Conservation (phyloP, 2,888 invertebrate genomes). For the Euzetes globulus region DNA sequence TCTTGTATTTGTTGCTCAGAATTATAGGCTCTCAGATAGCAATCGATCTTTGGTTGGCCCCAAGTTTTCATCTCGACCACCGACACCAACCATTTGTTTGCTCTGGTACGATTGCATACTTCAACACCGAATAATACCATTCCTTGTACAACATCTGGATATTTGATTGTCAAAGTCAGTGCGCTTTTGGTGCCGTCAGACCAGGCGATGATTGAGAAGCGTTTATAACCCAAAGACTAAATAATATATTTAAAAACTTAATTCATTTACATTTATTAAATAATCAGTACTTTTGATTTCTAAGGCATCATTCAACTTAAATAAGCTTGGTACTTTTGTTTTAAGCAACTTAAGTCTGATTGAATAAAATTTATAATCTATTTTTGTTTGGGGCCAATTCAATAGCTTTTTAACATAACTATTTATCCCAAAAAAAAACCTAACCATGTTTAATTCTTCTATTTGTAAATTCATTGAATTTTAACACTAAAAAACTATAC, state of each 20-base stretch:
- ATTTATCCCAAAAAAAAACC: too few relatives aligned
- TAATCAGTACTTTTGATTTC: too few relatives aligned
- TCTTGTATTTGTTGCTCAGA: background rate
- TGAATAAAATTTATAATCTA: too few relatives aligned
- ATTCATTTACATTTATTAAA: background rate
- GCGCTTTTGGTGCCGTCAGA: constrained; percentile 48
- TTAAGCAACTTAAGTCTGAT: too few relatives aligned
- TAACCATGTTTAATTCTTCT: too few relatives aligned
- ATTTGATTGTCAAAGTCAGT: constrained; percentile 46
- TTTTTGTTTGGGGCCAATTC: too few relatives aligned
- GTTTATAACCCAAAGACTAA: constrained; percentile 4
- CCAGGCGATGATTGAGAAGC: constrained; percentile 47
- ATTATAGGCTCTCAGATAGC: background rate
- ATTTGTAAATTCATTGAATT: too few relatives aligned
- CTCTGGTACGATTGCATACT: background rate
- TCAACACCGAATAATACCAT: background rate
- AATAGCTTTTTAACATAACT: too few relatives aligned
- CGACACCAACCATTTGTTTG: background rate
- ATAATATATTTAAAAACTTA: too few relatives aligned
- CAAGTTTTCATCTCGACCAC: background rate
- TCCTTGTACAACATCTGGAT: constrained; percentile 39
- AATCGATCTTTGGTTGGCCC: background rate
- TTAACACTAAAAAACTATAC: too few relatives aligned
- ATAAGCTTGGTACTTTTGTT: too few relatives aligned
- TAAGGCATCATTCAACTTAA: too few relatives aligned